phyloP scores from a whole-genome alignment of 2,888 invertebrate genomes.

The Xanthostigma xanthostigma region DNA sequence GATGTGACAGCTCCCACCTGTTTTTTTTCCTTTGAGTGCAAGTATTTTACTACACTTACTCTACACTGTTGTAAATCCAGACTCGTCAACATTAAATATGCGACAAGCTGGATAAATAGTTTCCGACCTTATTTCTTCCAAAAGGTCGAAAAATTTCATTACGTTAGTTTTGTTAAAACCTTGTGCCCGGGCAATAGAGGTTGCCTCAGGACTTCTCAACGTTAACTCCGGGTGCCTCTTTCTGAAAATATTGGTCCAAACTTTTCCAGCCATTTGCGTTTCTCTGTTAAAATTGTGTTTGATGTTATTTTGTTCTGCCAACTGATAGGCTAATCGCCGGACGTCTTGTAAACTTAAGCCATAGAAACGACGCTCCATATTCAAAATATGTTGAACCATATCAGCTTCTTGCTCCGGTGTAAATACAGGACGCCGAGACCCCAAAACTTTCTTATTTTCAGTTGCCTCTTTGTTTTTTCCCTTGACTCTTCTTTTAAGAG shows the following conservation, averaged over 20 bases:
- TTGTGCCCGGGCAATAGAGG: slow-evolving; percentile 9
- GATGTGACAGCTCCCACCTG: too few species aligned
- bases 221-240: slow-evolving; percentile 8
- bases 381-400: slow-evolving; percentile 4
- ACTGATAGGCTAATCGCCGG: slow-evolving; percentile 3
- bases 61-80: too few species aligned
- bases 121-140: too few species aligned
- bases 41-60: too few species aligned
- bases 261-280: slow-evolving; percentile 4
- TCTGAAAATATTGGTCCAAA: slow-evolving; percentile 5
- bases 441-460: slow-evolving; percentile 1
- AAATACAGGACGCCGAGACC: not conserved
- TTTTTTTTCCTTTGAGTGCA: too few species aligned
- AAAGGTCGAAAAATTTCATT: too few species aligned
- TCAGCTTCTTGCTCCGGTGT: slow-evolving; percentile 4
- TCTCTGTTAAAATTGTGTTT: slow-evolving; percentile 2
- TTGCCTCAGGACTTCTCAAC: slow-evolving; percentile 9
- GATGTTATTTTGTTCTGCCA: slow-evolving; percentile 7
- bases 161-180: slow-evolving; percentile 10
- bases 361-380: slow-evolving; percentile 5
- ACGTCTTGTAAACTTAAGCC: slow-evolving; percentile 3
- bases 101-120: too few species aligned
- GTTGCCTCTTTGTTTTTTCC: not conserved
- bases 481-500: not conserved
- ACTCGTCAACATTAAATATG: too few species aligned